phyloP scores from a whole-genome alignment of 1,140 invertebrate genomes.

The Triops cancriformis region DNA sequence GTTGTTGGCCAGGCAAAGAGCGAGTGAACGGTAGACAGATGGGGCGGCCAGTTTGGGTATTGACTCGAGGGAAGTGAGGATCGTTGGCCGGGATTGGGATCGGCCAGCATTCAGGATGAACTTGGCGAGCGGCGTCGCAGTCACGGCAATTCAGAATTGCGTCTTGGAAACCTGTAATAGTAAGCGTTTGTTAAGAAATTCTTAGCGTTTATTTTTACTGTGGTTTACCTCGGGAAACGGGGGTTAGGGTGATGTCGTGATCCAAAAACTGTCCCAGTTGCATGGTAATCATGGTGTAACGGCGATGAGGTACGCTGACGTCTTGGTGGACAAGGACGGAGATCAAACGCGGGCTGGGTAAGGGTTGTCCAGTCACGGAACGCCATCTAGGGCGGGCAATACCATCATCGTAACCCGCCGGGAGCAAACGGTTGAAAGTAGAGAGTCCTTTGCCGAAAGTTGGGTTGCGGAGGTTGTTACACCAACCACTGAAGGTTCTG shows the following conservation, averaged over 20 bases:
- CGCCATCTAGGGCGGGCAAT: conserved; percentile 63
- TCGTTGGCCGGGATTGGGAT: conserved; percentile 74
- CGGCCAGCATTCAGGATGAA: conserved; percentile 84
- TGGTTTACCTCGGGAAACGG: conserved; percentile 61
- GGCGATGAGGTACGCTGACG: conserved; percentile 71
- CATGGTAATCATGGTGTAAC: conserved; percentile 87
- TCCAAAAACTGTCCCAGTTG: conserved; percentile 83
- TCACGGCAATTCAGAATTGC: conserved; percentile 66
- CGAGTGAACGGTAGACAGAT: conserved; percentile 90
- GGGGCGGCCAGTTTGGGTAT: conserved; percentile 65
- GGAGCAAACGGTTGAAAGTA: conserved; percentile 73
- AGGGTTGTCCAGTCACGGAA: conserved; percentile 58
- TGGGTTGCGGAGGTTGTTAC: conserved; percentile 83
- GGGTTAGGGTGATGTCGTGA: conserved; percentile 86
- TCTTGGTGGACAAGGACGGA: conserved; percentile 81
- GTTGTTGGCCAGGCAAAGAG: conserved; percentile 77
- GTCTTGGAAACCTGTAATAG: conserved; percentile 31
- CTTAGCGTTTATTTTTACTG: conserved; percentile 20
- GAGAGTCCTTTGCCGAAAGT: conserved; percentile 73
- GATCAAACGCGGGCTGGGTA: conserved; percentile 72
- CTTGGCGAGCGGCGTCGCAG: conserved; percentile 68
- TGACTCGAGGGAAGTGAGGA: conserved; percentile 73
- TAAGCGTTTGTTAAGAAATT: not conserved
- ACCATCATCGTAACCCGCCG: conserved; percentile 82
- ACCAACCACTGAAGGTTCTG: conserved; percentile 73